Conservation (phyloP, 2,797 vertebrate genomes). For the Salmo trutta region DNA sequence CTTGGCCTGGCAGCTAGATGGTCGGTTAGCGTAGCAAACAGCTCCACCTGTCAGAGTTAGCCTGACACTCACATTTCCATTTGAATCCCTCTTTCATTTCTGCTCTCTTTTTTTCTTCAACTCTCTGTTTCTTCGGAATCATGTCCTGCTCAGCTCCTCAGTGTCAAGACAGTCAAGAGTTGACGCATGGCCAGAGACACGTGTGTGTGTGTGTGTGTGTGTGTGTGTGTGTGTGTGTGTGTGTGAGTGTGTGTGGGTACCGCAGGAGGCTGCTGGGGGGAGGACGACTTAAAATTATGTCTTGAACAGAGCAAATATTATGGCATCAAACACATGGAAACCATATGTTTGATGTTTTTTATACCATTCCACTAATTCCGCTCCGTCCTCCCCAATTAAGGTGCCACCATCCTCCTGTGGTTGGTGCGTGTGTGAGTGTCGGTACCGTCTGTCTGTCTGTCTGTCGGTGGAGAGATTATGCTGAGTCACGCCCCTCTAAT, state of each 20-base stretch:
- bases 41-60: no score
- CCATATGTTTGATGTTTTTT: no score
- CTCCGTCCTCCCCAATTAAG: no score
- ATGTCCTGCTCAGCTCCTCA: not conserved
- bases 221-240: not conserved
- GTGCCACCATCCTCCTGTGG: not conserved
- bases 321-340: no score
- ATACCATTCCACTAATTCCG: no score
- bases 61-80: not conserved
- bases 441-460: not conserved
- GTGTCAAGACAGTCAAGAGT: no score
- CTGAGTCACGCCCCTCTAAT: not conserved
- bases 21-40: no score
- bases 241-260: no score
- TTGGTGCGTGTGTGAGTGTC: not conserved
- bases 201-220: conserved; percentile 5
- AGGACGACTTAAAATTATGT: no score
- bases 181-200: not conserved
- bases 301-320: no score
- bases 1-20: no score
- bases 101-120: not conserved
- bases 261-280: no score
- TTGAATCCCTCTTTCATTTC: not conserved
- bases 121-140: not conserved
- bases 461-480: not conserved